Evolutionary conservation across 2,113 vertebrate species (phyloP).

Genomic region (Podiceps cristatus): DNA sequence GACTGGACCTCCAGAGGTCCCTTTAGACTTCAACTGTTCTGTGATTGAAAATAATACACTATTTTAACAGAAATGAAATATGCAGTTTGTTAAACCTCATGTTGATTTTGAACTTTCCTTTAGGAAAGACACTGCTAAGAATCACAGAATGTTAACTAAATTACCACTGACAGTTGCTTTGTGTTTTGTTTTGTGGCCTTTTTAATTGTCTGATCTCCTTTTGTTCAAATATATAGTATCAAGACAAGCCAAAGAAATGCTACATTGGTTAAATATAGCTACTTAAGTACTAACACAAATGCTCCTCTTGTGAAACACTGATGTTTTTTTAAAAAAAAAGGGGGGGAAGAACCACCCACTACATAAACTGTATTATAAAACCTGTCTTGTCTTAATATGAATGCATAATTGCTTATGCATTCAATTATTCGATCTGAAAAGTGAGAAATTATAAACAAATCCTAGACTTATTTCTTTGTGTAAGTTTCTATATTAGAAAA

Average conservation of each 20-base stretch:
- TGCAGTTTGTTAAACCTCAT: background rate
- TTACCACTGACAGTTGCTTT: background rate
- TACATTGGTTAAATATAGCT: background rate
- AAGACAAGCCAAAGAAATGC: background rate
- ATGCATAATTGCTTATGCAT: background rate
- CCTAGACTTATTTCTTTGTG: background rate
- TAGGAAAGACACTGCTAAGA: background rate
- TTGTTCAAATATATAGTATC: background rate
- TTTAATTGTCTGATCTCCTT: background rate
- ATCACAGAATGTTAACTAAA: background rate
- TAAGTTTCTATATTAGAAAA: background rate
- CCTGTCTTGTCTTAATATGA: background rate
- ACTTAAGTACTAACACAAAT: background rate
- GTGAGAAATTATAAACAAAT: background rate
- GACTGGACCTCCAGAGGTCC: background rate
- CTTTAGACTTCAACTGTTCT: background rate
- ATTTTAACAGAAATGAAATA: background rate
- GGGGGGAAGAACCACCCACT: rapidly evolving
- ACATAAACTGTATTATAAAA: background rate
- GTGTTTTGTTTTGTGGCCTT: background rate
- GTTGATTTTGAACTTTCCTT: background rate
- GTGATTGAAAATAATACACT: background rate
- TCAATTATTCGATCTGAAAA: background rate
- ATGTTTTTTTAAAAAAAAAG: background rate
- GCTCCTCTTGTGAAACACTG: background rate